These are phyloP conservation scores for Aphidoletes aphidimyza DNA, from an alignment of 2,888 invertebrate genomes.

Conservation along the genomic window DNA sequence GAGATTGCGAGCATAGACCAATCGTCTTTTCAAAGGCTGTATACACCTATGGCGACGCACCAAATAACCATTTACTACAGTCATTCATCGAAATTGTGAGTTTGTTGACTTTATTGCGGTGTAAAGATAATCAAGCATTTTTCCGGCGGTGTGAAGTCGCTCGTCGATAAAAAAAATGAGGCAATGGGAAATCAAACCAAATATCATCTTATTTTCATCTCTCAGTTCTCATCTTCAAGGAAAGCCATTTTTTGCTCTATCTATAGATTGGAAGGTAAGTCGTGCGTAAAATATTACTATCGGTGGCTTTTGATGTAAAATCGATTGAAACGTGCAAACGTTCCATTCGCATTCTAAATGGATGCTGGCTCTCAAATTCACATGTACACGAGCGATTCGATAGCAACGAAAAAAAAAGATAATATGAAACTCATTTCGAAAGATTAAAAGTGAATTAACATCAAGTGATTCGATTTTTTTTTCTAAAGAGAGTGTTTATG, in stretches of 20 bases:
- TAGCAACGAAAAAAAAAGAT: background rate
- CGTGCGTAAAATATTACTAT: background rate
- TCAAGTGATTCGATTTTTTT: background rate
- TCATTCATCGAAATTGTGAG: background rate
- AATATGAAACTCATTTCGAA: background rate
- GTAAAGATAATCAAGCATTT: background rate
- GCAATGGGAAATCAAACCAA: background rate
- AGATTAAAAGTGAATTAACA: conserved; percentile 42
- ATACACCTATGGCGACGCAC: too few relatives aligned
- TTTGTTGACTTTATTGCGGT: conserved; percentile 9
- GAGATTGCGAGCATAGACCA: too few relatives aligned
- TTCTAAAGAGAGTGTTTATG: background rate
- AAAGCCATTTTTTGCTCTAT: background rate
- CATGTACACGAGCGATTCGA: background rate
- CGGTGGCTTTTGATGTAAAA: background rate
- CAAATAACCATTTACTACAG: too few relatives aligned
- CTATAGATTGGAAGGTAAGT: background rate
- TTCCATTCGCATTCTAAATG: background rate
- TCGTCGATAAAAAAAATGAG: background rate
- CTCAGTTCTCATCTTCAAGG: too few relatives aligned
- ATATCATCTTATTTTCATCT: background rate
- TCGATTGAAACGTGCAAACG: background rate
- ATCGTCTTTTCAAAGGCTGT: too few relatives aligned
- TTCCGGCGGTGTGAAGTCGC: background rate
- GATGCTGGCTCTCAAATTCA: background rate